Evolutionary conservation across 1,140 invertebrate species (phyloP).

Genomic region (Oryctes rhinoceros): DNA sequence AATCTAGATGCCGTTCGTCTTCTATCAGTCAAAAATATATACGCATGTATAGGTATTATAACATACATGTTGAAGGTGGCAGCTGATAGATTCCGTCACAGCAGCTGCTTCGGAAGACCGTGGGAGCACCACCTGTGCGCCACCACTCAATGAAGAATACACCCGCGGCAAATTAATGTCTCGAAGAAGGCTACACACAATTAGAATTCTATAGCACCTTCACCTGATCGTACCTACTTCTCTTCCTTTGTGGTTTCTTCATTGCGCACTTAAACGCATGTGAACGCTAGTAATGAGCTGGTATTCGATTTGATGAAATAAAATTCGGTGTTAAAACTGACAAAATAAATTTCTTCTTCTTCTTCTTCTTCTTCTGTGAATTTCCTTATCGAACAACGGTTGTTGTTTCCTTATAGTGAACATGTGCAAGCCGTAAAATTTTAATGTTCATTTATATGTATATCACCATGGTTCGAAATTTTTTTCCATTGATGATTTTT

Average conservation of each 20-base stretch:
- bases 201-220: slow-evolving; percentile 27
- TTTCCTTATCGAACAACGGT: not conserved
- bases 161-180: slow-evolving; percentile 36
- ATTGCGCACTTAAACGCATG: not conserved
- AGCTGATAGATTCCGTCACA: slow-evolving; percentile 30
- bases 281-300: not conserved
- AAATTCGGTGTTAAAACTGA: not conserved
- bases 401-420: not conserved
- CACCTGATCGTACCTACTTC: not conserved
- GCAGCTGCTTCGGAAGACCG: slow-evolving; percentile 27
- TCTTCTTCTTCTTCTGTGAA: not conserved
- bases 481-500: not conserved
- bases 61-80: slow-evolving; percentile 25
- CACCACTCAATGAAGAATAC: slow-evolving; percentile 20
- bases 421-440: slow-evolving; percentile 6
- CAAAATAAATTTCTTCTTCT: slow-evolving; percentile 21
- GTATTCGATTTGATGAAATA: slow-evolving; percentile 11
- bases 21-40: slow-evolving; percentile 14
- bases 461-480: not conserved
- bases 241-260: not conserved
- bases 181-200: slow-evolving; percentile 33
- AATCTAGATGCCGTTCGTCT: not conserved
- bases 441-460: not conserved
- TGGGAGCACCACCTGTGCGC: slow-evolving; percentile 30
- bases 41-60: not conserved